Evolutionary conservation across 2,888 invertebrate species (phyloP).

Genomic region (Parapristionchus giblindavisi): DNA sequence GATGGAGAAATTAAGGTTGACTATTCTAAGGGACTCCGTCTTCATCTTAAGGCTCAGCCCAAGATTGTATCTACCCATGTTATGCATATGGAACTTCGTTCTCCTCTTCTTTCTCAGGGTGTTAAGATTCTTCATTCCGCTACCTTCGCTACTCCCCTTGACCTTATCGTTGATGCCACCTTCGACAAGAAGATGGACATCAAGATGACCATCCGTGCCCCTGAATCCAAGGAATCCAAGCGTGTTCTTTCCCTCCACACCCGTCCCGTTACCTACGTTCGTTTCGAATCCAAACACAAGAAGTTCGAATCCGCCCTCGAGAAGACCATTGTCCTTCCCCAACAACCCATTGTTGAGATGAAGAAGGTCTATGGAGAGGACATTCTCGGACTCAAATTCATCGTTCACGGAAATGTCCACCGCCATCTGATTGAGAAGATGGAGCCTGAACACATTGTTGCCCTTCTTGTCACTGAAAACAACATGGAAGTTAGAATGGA

Average conservation of each 20-base stretch:
- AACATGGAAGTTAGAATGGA: slow-evolving; percentile 50
- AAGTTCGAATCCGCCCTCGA: slow-evolving; percentile 30
- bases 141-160: slow-evolving; percentile 56
- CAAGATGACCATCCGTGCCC: slow-evolving; percentile 7
- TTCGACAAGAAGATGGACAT: not conserved
- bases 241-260: slow-evolving; percentile 44
- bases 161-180: slow-evolving; percentile 44
- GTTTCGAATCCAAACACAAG: slow-evolving; percentile 33
- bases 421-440: slow-evolving; percentile 43
- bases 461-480: no score
- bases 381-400: slow-evolving; percentile 48
- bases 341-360: slow-evolving; percentile 30
- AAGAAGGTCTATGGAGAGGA: slow-evolving; percentile 42
- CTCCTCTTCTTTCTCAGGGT: slow-evolving; percentile 58
- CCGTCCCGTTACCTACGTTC: slow-evolving; percentile 50
- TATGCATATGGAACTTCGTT: slow-evolving; percentile 49
- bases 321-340: slow-evolving; percentile 40
- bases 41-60: slow-evolving; percentile 44
- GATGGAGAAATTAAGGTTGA: slow-evolving; percentile 47
- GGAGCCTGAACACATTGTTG: slow-evolving; percentile 19
- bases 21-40: slow-evolving; percentile 40
- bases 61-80: slow-evolving; percentile 51
- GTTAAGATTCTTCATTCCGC: slow-evolving; percentile 53
- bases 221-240: slow-evolving; percentile 9
- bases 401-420: slow-evolving; percentile 49